Percentiles rank a stretch among this genome's conserved stretches.
Evolutionary conservation across 1,140 invertebrate genomes (phyloP).

Genomic region (Calephelis virginiensis): DNA sequence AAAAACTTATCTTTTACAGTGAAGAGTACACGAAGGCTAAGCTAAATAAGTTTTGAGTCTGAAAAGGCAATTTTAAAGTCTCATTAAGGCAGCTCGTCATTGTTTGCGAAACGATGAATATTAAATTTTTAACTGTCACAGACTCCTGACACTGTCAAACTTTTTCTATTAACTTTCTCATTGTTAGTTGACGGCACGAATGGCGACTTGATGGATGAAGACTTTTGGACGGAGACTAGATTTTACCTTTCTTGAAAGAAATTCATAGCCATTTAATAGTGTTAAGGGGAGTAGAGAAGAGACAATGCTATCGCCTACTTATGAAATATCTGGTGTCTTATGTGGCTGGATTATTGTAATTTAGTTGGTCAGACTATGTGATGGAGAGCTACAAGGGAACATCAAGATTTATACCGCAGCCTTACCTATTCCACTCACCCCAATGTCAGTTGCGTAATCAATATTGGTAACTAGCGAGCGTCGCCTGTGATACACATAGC

Average conservation of each 20-base stretch:
- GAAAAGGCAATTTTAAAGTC: constrained; percentile 12
- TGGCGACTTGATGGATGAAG: constrained; percentile 59
- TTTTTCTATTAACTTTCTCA: constrained; percentile 75
- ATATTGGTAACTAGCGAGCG: too few species aligned
- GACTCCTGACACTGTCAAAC: constrained; percentile 51
- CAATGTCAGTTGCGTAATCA: too few species aligned
- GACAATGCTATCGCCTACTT: too few species aligned
- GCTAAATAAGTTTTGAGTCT: neutral
- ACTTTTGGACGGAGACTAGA: neutral
- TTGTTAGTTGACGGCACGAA: constrained; percentile 66
- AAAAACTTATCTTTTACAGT: neutral
- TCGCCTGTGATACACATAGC: too few species aligned
- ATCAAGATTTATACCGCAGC: too few species aligned
- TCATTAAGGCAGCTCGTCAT: constrained; percentile 34
- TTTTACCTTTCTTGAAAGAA: neutral
- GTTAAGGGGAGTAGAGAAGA: too few species aligned
- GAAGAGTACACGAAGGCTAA: neutral
- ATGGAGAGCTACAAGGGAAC: too few species aligned
- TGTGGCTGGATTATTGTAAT: too few species aligned
- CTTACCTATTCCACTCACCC: too few species aligned
- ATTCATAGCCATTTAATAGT: neutral
- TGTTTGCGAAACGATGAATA: constrained; percentile 38
- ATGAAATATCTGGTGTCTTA: too few species aligned
- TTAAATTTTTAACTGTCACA: constrained; percentile 64
- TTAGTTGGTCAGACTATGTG: too few species aligned